Percentiles rank a stretch among this genome's conserved stretches.
Evolutionary conservation across 2,888 invertebrate genomes (phyloP).

Genomic region (Harpalus rubripes): DNA sequence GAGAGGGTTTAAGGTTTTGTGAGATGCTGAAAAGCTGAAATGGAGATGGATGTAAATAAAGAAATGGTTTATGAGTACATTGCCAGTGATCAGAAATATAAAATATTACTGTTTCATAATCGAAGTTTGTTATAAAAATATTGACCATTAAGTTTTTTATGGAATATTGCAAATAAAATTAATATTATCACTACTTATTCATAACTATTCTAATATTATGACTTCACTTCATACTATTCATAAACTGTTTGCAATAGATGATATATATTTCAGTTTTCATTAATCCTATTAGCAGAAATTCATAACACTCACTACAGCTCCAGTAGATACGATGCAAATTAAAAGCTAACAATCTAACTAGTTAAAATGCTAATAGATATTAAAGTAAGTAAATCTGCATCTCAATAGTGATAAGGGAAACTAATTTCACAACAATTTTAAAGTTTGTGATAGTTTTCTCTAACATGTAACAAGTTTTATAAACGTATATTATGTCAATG

Average conservation of each 20-base stretch:
- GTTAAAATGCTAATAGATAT: not conserved
- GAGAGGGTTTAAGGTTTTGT: not conserved
- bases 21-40: too few species aligned
- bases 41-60: too few species aligned
- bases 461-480: too few species aligned
- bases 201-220: not conserved
- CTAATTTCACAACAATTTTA: not conserved
- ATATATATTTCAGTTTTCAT: not conserved
- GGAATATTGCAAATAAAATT: too few species aligned
- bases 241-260: not conserved
- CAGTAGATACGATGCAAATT: not conserved
- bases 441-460: too few species aligned
- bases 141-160: too few species aligned
- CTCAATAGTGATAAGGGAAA: not conserved
- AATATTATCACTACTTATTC: not conserved
- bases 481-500: too few species aligned
- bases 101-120: too few species aligned
- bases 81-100: too few species aligned
- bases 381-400: not conserved
- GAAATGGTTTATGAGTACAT: too few species aligned
- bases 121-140: too few species aligned
- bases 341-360: constrained; percentile 1
- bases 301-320: not conserved
- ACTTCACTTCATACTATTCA: not conserved
- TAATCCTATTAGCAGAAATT: not conserved